Evolutionary conservation across 2,113 vertebrate species (phyloP), one percentile per base, ranked within the genome.

Genomic region (Seriola aureovittata): DNA sequence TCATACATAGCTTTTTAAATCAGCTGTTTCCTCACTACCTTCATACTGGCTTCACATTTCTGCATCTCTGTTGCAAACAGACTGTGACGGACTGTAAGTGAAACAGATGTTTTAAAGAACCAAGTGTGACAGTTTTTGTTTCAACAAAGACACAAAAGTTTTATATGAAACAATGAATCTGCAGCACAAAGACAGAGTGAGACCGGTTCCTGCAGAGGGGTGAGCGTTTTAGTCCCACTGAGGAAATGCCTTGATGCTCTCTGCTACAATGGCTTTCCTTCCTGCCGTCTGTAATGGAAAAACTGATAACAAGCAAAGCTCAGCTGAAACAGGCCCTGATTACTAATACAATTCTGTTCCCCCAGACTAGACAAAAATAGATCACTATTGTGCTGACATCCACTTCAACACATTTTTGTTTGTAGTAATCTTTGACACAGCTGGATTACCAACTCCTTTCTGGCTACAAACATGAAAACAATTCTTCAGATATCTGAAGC

Each of bases 181-280:
- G 29, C 23, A 80, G 40, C 55, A 75, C 80, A 91, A 12, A 80
- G 74, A 75, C 68, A 42, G 54, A 79, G 48, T 4, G 34, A 73
- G 17, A 12, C 23, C 21, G 21, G 82, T 73, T 89, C 72, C 66
- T 81, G 57, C 36, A 77, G 74, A 90, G 80, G 71, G 36, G 48
- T 80, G 58, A 78, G 69, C 40, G 1, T 68, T 71, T 71, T 11
- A 74, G 69, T 86, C 77, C 73, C 76, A 44, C 29, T 11, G 1
- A 89, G 91, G 91, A 91, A 90, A 92, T 86, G 91, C 90, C 78
- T 80, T 58, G 60, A 88, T 78, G 65, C 62, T 67, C 44, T 60
- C 44, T 60, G 84, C 44, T 68, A 94, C 93, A 95, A 95, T 93
- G 75, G 87, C 23, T 81, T 93, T 93, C 93, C 93, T 95, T 93